phyloP scores from a whole-genome alignment of 2,113 vertebrate genomes.

The Carassius gibelio region DNA sequence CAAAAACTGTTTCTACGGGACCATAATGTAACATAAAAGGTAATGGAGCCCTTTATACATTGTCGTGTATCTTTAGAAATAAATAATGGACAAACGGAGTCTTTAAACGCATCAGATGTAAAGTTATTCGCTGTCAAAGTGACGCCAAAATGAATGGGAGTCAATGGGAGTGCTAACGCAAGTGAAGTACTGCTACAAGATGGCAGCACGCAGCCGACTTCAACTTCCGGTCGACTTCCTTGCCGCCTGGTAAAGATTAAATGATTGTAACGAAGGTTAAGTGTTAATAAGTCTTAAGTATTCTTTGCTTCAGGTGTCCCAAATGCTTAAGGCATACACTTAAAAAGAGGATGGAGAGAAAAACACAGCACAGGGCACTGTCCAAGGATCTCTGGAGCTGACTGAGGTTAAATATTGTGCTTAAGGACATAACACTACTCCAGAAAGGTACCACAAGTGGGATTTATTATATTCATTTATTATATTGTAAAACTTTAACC shows the following conservation, averaged over 20 bases:
- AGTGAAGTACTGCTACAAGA: no score
- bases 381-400: not conserved
- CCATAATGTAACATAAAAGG: no score
- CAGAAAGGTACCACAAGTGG: not conserved
- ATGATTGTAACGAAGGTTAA: not conserved
- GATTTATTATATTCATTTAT: not conserved
- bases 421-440: conserved; percentile 1
- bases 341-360: not conserved
- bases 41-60: no score
- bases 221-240: no score
- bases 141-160: no score
- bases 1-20: no score
- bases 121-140: no score
- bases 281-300: conserved; percentile 3
- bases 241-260: not conserved
- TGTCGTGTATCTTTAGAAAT: no score
- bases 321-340: not conserved
- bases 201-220: no score
- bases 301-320: not conserved
- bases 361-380: not conserved
- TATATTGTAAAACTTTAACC: conserved; percentile 3
- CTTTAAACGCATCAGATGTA: no score
- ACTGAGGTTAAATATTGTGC: conserved; percentile 4
- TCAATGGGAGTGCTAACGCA: no score
- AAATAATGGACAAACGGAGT: no score